These are phyloP conservation scores for Musca vetustissima DNA, from an alignment of 1,140 invertebrate species.

Conservation along the genomic window DNA sequence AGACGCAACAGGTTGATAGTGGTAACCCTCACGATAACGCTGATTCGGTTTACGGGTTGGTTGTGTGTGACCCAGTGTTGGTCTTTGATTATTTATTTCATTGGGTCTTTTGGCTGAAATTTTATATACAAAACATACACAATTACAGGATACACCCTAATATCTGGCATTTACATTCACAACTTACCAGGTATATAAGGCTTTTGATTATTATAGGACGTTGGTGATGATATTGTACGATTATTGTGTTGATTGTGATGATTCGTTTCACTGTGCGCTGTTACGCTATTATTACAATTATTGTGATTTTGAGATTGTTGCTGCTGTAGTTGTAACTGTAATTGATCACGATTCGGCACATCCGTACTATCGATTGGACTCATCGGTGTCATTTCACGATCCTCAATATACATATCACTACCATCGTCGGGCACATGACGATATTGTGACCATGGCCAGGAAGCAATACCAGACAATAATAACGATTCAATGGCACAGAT, in stretches of 20 bases:
- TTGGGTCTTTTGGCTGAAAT: constrained; percentile 55
- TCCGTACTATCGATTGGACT: constrained; percentile 54
- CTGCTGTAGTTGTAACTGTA: constrained; percentile 28
- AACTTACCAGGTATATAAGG: constrained; percentile 56
- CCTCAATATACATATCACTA: constrained; percentile 57
- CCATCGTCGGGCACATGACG: constrained; percentile 58
- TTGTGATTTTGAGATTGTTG: constrained; percentile 32
- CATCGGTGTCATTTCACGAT: constrained; percentile 56
- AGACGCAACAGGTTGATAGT: constrained; percentile 54
- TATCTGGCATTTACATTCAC: no score
- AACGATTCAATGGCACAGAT: constrained; percentile 58
- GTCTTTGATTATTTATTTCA: constrained; percentile 54
- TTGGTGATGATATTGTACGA: constrained; percentile 41
- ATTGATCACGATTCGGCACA: constrained; percentile 38
- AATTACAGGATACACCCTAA: no score
- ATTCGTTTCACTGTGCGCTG: constrained; percentile 46
- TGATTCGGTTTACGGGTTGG: constrained; percentile 53
- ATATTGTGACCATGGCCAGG: constrained; percentile 56
- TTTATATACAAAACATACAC: no score
- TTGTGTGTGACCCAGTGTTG: constrained; percentile 55
- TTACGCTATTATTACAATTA: constrained; percentile 50
- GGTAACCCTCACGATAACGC: constrained; percentile 55
- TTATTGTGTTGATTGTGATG: constrained; percentile 51
- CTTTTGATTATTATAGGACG: constrained; percentile 57
- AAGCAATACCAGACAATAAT: constrained; percentile 55